Conservation (phyloP, 1,140 invertebrate genomes). For the Diuraphis noxia region DNA sequence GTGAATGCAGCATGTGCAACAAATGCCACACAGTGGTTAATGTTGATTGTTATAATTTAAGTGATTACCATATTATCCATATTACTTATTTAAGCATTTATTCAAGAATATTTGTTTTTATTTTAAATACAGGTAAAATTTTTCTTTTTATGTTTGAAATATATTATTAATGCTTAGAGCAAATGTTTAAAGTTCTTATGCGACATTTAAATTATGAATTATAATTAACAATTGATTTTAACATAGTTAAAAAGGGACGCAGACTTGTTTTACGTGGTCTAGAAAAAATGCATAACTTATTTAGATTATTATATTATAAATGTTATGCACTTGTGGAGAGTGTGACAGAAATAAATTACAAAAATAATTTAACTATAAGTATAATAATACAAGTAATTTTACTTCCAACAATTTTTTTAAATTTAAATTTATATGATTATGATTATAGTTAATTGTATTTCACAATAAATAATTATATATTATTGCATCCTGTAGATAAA, state of each 20-base stretch:
- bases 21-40: neutral
- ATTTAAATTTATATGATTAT: no score
- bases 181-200: neutral
- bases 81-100: constrained; percentile 5
- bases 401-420: neutral
- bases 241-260: neutral
- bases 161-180: neutral
- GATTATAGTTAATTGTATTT: no score
- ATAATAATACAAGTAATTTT: no score
- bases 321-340: neutral
- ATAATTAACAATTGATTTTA: neutral
- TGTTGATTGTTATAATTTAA: neutral
- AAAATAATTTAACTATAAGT: neutral
- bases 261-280: neutral
- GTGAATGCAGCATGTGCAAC: neutral
- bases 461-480: no score
- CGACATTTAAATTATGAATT: neutral
- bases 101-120: neutral
- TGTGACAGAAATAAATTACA: neutral
- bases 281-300: neutral
- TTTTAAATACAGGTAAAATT: neutral
- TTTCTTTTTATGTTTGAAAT: neutral
- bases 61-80: neutral
- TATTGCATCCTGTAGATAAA: no score
- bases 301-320: no score